Evolutionary conservation across 2,113 vertebrate genomes (phyloP).

Genomic region (Bubo bubo): DNA sequence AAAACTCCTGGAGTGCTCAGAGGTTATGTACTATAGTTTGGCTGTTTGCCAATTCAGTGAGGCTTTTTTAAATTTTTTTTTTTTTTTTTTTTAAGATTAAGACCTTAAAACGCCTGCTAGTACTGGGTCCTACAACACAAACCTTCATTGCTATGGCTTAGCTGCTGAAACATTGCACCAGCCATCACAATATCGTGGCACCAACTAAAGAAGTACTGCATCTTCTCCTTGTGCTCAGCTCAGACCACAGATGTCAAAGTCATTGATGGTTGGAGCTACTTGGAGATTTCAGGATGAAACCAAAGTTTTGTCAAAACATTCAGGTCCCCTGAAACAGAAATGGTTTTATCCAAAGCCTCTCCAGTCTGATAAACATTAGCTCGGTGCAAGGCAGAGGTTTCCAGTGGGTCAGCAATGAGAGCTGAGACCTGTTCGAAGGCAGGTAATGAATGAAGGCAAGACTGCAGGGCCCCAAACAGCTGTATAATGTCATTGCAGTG

Average conservation of each 20-base stretch:
- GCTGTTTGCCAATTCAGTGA: background rate
- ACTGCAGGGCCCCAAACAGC: background rate
- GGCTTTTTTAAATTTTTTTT: background rate
- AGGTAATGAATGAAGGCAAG: slow-evolving; percentile 39
- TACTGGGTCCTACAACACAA: background rate
- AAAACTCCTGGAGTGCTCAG: slow-evolving; percentile 8
- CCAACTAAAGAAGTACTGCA: background rate
- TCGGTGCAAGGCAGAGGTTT: background rate
- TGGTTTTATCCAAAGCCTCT: slow-evolving; percentile 9
- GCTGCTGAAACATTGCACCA: slow-evolving; percentile 41
- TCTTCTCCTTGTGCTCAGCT: background rate
- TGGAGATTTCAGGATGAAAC: background rate
- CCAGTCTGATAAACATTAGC: background rate
- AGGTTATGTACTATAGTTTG: slow-evolving; percentile 24
- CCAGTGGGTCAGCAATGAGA: background rate
- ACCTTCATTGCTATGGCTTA: background rate
- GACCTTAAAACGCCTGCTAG: background rate
- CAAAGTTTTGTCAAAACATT: background rate
- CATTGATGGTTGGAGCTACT: background rate
- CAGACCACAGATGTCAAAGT: slow-evolving; percentile 8
- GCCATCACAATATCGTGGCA: slow-evolving; percentile 7
- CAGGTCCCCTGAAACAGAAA: background rate
- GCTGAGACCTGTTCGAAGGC: background rate
- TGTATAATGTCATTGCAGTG: slow-evolving; percentile 35
- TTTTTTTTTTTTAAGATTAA: background rate